Evolutionary conservation across 1,140 invertebrate genomes (phyloP).

Genomic region (Apis cerana): DNA sequence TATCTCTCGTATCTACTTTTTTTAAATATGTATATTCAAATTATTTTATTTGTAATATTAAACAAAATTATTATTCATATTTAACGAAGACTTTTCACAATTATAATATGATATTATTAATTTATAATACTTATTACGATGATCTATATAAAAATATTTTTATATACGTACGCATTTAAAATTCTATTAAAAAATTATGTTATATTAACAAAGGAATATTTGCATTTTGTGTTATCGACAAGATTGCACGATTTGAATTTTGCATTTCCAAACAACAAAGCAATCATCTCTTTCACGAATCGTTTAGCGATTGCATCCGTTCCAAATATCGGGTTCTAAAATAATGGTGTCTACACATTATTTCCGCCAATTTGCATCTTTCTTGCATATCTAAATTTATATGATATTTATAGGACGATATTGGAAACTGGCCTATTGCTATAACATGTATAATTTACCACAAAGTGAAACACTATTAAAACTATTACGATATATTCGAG

Average conservation of each 20-base stretch:
- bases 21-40: no score
- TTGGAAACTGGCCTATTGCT: not conserved
- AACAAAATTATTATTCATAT: no score
- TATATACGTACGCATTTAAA: no score
- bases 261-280: not conserved
- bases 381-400: not conserved
- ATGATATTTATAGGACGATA: constrained; percentile 7
- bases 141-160: no score
- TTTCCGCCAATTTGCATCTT: not conserved
- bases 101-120: no score
- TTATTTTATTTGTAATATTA: no score
- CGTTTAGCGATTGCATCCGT: not conserved
- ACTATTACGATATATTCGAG: not conserved
- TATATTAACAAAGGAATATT: not conserved
- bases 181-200: no score
- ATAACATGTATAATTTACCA: not conserved
- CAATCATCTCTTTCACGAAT: not conserved
- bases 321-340: not conserved
- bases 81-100: no score
- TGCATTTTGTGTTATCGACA: not conserved
- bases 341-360: not conserved
- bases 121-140: no score
- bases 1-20: no score
- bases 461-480: no score
- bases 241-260: not conserved